phyloP scores from a whole-genome alignment of 1,140 invertebrate genomes.

The Pantala flavescens region DNA sequence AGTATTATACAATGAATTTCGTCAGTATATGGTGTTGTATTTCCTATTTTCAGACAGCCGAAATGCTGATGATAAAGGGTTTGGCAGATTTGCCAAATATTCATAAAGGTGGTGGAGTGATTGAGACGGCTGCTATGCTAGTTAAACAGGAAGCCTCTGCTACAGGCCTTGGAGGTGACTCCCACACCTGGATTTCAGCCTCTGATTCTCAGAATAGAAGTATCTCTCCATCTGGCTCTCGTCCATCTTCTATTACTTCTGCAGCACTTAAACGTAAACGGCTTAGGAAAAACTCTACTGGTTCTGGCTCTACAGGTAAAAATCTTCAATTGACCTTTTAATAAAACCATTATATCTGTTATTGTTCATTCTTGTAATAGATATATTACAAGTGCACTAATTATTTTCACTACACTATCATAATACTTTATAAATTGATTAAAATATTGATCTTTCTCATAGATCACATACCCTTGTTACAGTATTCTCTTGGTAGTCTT shows the following conservation, averaged over 20 bases:
- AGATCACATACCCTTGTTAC: no score
- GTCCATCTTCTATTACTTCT: slow-evolving; percentile 34
- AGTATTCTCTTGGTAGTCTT: no score
- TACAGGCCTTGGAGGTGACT: neutral
- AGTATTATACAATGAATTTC: neutral
- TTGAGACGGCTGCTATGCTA: neutral
- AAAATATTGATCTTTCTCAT: no score
- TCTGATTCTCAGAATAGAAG: slow-evolving; percentile 34
- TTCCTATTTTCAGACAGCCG: slow-evolving; percentile 52
- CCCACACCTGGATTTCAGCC: slow-evolving; percentile 28
- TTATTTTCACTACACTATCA: no score
- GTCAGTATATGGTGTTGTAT: slow-evolving; percentile 11
- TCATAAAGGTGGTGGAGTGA: neutral
- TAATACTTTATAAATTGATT: no score
- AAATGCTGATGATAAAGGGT: slow-evolving; percentile 76
- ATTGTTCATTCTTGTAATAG: no score
- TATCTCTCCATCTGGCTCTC: slow-evolving; percentile 28
- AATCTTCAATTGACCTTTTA: slow-evolving; percentile 19
- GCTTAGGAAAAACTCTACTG: slow-evolving; percentile 58
- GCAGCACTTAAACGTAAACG: slow-evolving; percentile 43
- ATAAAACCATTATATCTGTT: no score
- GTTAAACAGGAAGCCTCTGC: neutral
- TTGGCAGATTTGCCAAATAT: slow-evolving; percentile 48
- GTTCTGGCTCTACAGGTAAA: slow-evolving; percentile 49
- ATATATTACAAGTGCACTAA: no score